Evolutionary conservation across 1,140 invertebrate genomes (phyloP), one percentile per base, ranked within the genome.

Genomic region (Argopecten irradians): DNA sequence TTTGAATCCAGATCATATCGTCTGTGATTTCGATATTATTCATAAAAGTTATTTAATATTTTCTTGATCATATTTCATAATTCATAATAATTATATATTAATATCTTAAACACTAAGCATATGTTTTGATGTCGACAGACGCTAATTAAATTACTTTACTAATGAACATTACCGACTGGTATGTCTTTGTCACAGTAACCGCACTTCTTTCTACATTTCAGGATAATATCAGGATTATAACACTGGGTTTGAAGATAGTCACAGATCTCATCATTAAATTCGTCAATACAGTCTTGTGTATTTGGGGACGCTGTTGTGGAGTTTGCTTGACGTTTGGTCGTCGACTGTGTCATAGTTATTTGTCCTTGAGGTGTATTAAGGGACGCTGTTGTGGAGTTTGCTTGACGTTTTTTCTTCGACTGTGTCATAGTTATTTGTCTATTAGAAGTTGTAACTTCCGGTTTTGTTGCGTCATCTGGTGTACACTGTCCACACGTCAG

Each of bases 241-340:
- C 55, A 71, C 28, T 71, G 55, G 8, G 55, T 8, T 71, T 71
- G 22, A 28, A 71, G 55, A 71, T 71, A 71, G 14, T 71, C 55
- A 71, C 55, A 71, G n/a, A 71, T 71, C 55, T 71, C 55, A 71
- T 71, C 55, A 11, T 71, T 71, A 28, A 71, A 71, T 71, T 71
- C 55, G 55, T 71, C 55, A 71, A 71, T 28, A 71, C 55, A 71
- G 55, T 71, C n/a, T 28, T n/a, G 55, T 28, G 55, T 71, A 5
- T 28, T n/a, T 11, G 55, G 8, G 0, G 55, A n/a, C 55, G 55
- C 14, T 19, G 43, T n/a, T 28, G 55, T 28, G 1, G 55, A 28
- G n/a, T n/a, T 3, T 16, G n/a, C 55, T 28, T 71, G 55, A 28
- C 55, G 55, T 71, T 28, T 71, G n/a, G 22, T 71, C n/a, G 8